Base-by-base conservation (phyloP, 1,140 invertebrate species). In the Orussus abietinus region DNA sequence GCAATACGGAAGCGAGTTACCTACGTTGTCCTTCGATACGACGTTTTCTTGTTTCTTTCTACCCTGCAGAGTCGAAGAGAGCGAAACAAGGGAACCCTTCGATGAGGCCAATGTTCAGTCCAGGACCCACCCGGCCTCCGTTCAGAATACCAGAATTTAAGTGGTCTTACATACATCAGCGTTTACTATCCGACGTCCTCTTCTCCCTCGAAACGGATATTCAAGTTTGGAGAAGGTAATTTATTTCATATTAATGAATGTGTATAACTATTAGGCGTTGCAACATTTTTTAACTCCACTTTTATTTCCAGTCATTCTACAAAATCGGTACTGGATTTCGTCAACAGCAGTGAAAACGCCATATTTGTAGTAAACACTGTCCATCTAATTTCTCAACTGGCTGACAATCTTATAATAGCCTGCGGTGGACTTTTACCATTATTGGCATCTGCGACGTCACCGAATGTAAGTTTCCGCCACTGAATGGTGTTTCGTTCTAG, bases 311-410 rank as follows among this genome's bases (percentile, higher is more conserved):
- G 91, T 69, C 92, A 97, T 64, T 94, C 92, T 1, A 96, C 91
- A 3, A 96, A 96, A 71, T 94, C 91, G 38, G 92, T 98, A 42
- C 81, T 98, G 55, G 95, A 98, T 75, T 97, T 97, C 78, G 93
- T 98, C 26, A 99, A 99, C 71, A 91, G 88, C 72, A 88, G 87
- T 59, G 94, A 98, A 64, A 98, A 98, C 75, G 92, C 94, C 42
- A 96, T 99, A 47, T 99, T 99, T 74, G 95, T 99, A 44, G 92
- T 98, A 7, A 99, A 99, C 74, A 96, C 96, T 1, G 94, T 99
- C 33, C 96, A 99, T 75, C 80, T 99, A 58, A 97, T 99, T 63
- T 98, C 95, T 5, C 96, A 99, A 75, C 78, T 99, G 39, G 90
- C 94, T 11, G 97, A 99, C 72, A 99, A 98, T 77, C 80, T 99